Base-by-base conservation (phyloP, 53 echinoderm and acorn worm genomes). In the Hippasteria phrygiana region DNA sequence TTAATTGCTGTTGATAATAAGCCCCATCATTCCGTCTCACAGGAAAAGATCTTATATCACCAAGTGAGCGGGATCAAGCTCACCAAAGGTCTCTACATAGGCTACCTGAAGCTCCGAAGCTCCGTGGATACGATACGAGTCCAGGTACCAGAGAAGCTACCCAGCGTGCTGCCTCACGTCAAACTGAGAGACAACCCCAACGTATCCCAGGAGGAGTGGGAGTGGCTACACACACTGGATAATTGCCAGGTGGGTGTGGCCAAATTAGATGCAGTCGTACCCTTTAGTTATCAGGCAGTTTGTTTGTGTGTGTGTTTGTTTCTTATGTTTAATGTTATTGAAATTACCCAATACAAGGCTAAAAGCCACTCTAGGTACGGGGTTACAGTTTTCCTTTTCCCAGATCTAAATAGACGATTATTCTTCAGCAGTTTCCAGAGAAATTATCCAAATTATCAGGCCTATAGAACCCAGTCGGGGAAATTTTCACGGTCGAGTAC, bases 41-140 rank as follows among this genome's bases (percentile, higher is more conserved):
- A 98, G 99, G 99, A 96, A 88, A 99, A 99, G 88, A 93, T 99
- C 83, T 73, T 99, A 10, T 96, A 96, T 90, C 94, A 96, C 69
- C 93, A 94, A 50, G 94, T 93, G 20, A 94, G 94, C 87, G 85
- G 83, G 43, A 80, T 89, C 40, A 92, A 94, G 31, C 94, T 96
- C 16, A 80, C 87, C 48, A 91, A 91, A 33, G 99, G 99, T 12
- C 90, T 99, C 41, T 99, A 99, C 88, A 72, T 99, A 36, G 99
- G 94, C 41, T 99, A 96, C 93, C 90, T 99, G 87, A 94, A 94
- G 88, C 88, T 99, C 2, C 71, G 99, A 24, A 99, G 99, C 71
- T 96, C 99, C 1, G 93, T 99, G 47, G 99, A 96, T 70, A 96
- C 93, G 38, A 99, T 99, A 85, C 82, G 99, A 17, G 93, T 99